Evolutionary conservation across 2,113 vertebrate species (phyloP), one percentile per base, ranked within the genome.

Genomic region (Pelecanoides urinatrix): DNA sequence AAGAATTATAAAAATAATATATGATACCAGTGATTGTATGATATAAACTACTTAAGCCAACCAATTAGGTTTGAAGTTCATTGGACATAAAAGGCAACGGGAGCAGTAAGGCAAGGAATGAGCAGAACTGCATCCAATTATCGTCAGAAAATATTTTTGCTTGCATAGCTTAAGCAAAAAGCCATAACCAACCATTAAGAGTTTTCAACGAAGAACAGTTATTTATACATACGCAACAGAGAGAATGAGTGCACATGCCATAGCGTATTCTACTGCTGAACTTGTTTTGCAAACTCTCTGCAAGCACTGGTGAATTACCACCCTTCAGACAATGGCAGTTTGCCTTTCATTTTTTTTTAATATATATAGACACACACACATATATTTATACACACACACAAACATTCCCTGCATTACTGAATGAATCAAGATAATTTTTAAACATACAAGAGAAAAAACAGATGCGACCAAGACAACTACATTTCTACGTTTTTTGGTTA

Each of bases 51-150:
- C 58, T 45, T 6, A 16, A 63, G 42, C 44, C 72, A 81, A 44
- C 17, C 36, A 29, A 44, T 47, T 40, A 19, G 10, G 36, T 53
- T 65, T 88, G 23, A 72, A 92, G 71, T 58, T 58, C 42, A 29
- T 2, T 79, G 91, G 53, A 94, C 86, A 85, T 81, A 93, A 94
- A 96, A 94, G 92, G 89, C 92, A 89, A 91, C 10, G 10, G 58
- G 45, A 95, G 58, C 83, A 72, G 56, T 5, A 29, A 75, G 55
- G 66, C 71, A 88, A 79, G 63, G 47, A 93, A 65, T 1, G 44
- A 72, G 52, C 70, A 86, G 66, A 91, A 93, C 75, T 26, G 26
- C 49, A 68, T 29, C 70, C 74, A 85, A 0, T 34, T 58, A 65
- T 11, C 11, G 1, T 75, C 86, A 91, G 55, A 85, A 94, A 90